Percentiles rank a stretch among this genome's conserved stretches.
Evolutionary conservation across 1,140 invertebrate genomes (phyloP).

Genomic region (Brachionus asplanchnoidis): DNA sequence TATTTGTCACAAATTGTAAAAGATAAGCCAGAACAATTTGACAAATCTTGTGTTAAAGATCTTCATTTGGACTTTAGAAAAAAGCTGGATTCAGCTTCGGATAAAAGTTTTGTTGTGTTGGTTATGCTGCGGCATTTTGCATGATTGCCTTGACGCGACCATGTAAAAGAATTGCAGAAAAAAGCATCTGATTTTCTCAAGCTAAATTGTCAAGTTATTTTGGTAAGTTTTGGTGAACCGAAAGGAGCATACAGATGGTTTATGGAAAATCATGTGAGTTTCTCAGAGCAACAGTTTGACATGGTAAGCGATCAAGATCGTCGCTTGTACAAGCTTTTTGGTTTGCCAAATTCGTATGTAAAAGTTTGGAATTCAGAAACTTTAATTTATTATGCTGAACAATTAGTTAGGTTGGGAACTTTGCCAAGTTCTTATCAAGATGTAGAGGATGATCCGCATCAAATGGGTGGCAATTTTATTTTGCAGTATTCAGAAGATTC

Average conservation of each 20-base stretch:
- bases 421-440: slow-evolving; percentile 28
- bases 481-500: not conserved
- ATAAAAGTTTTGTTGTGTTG: not conserved
- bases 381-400: slow-evolving; percentile 34
- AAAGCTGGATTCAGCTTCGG: not conserved
- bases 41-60: not conserved
- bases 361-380: slow-evolving; percentile 35
- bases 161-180: not conserved
- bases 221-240: slow-evolving; percentile 30
- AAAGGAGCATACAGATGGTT: slow-evolving; percentile 30
- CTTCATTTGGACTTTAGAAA: not conserved
- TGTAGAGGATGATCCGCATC: slow-evolving; percentile 33
- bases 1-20: not conserved
- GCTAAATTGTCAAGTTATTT: slow-evolving; percentile 20
- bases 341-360: not conserved
- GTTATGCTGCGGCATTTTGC: slow-evolving; percentile 38
- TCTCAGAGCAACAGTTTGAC: not conserved
- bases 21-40: not conserved
- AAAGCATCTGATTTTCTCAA: not conserved
- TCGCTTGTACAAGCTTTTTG: not conserved
- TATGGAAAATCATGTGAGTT: not conserved
- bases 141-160: slow-evolving; percentile 42
- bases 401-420: not conserved
- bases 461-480: slow-evolving; percentile 40
- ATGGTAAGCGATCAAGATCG: slow-evolving; percentile 21